These are phyloP conservation scores for Lordiphosa fenestrarum DNA, from an alignment of 2,888 invertebrate genomes.

Conservation along the genomic window DNA sequence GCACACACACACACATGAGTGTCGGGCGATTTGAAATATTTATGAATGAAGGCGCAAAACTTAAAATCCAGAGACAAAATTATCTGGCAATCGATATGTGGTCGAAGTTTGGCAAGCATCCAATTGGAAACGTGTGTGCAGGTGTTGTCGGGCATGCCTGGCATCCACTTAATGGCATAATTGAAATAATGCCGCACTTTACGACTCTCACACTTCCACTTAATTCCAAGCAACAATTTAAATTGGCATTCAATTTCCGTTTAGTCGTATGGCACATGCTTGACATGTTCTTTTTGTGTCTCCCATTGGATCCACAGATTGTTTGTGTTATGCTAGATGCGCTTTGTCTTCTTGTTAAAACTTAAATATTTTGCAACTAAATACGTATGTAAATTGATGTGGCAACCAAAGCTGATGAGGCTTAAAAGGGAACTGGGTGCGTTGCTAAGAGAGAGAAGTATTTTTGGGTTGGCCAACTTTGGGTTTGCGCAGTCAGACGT, in stretches of 20 bases:
- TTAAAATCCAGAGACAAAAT: constrained; percentile 24
- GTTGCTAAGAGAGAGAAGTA: too few relatives aligned
- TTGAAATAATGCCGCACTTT: constrained; percentile 52
- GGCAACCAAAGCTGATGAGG: too few relatives aligned
- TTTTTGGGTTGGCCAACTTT: too few relatives aligned
- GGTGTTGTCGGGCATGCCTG: constrained; percentile 23
- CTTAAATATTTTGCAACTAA: too few relatives aligned
- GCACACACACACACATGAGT: constrained; percentile 19
- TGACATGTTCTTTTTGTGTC: constrained; percentile 3
- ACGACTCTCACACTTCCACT: constrained; percentile 28
- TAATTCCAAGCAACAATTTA: constrained; percentile 9
- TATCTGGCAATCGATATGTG: constrained; percentile 10
- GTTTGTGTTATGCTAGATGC: too few relatives aligned
- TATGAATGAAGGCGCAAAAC: constrained; percentile 33
- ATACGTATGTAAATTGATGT: too few relatives aligned
- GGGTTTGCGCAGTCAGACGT: too few relatives aligned
- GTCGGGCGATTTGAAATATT: constrained; percentile 36
- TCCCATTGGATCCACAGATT: too few relatives aligned
- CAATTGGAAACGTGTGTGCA: constrained; percentile 20
- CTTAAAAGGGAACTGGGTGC: too few relatives aligned
- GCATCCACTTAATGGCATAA: constrained; percentile 43
- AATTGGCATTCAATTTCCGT: constrained; percentile 40
- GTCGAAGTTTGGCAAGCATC: constrained; percentile 6
- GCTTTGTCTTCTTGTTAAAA: too few relatives aligned
- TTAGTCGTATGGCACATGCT: constrained; percentile 5